A percentile compares a stretch with the other conserved stretches of the same genome.
These are phyloP conservation scores for Menura novaehollandiae DNA, from an alignment of 2,113 vertebrate species.

Conservation along the genomic window DNA sequence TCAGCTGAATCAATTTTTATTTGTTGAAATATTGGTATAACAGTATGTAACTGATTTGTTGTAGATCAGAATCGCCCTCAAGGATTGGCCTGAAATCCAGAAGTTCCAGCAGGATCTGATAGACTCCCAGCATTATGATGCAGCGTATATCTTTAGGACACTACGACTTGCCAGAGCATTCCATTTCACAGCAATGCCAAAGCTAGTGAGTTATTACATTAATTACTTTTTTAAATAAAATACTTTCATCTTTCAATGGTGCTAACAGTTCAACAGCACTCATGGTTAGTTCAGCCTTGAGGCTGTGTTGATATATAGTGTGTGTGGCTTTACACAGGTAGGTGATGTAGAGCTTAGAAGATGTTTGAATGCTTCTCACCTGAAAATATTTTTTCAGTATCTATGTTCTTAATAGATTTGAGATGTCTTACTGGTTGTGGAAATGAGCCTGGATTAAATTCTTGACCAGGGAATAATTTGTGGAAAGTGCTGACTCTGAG, in stretches of 20 bases:
- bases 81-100: constrained; percentile 85
- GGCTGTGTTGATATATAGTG: rapidly evolving
- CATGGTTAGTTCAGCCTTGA: background rate
- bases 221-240: background rate
- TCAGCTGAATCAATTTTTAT: background rate
- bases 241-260: background rate
- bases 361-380: background rate
- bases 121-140: constrained; percentile 85
- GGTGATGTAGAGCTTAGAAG: background rate
- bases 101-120: constrained; percentile 84
- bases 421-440: background rate
- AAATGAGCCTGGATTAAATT: background rate
- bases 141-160: constrained; percentile 78
- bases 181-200: constrained; percentile 88
- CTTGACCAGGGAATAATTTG: background rate
- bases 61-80: constrained; percentile 87
- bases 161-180: constrained; percentile 84
- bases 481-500: background rate
- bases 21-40: background rate
- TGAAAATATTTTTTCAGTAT: background rate
- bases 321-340: background rate
- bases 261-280: background rate
- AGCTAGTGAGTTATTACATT: constrained; percentile 69
- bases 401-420: background rate
- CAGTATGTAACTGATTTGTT: background rate